Conservation (phyloP, 2,797 vertebrate genomes). For the Holocentrus rufus region DNA sequence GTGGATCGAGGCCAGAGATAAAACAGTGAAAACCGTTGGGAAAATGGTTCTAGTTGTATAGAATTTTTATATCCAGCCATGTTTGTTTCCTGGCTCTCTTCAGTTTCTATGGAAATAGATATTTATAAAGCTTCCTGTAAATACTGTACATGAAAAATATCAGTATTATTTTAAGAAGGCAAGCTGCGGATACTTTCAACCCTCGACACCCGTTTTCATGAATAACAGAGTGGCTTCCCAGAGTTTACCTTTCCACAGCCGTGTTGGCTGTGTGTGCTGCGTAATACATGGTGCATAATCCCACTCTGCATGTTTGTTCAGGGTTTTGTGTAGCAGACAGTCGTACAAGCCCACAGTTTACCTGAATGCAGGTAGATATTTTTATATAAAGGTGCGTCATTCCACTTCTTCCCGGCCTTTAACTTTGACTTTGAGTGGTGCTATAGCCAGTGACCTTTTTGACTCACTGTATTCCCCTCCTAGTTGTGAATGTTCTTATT, state of each 20-base stretch:
- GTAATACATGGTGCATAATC: neutral
- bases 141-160: slow-evolving; percentile 85
- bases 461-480: neutral
- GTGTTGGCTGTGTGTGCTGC: slow-evolving; percentile 14
- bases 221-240: neutral
- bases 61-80: slow-evolving; percentile 52
- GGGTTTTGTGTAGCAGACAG: neutral
- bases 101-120: slow-evolving; percentile 76
- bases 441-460: neutral
- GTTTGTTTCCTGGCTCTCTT: slow-evolving; percentile 58
- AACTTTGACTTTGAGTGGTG: slow-evolving; percentile 12
- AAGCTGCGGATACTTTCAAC: slow-evolving; percentile 24
- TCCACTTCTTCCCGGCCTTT: neutral
- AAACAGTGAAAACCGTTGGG: slow-evolving; percentile 37
- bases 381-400: no score
- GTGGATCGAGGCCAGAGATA: slow-evolving; percentile 36
- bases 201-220: neutral
- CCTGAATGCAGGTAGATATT: neutral
- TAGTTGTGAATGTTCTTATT: neutral
- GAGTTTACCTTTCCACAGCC: neutral
- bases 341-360: neutral
- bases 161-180: slow-evolving; percentile 80
- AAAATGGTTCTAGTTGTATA: slow-evolving; percentile 70
- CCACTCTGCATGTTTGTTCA: neutral
- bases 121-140: slow-evolving; percentile 84